Evolutionary conservation across 2,797 vertebrate species (phyloP).

Genomic region (Scyliorhinus canicula): DNA sequence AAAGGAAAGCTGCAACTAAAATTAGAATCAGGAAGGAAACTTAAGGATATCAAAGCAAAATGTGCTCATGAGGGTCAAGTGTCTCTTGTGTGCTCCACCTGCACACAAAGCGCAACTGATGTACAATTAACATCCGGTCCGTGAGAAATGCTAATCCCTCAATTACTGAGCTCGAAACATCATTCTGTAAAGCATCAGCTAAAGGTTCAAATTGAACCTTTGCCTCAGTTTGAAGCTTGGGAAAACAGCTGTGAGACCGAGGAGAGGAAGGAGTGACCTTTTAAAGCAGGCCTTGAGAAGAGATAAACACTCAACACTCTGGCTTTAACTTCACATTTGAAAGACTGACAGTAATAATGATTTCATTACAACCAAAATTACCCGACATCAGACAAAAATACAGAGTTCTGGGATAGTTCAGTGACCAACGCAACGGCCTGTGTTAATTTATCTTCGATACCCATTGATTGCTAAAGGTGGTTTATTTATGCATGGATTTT

Average conservation of each 20-base stretch:
- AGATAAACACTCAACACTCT: background rate
- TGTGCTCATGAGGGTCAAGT: no score
- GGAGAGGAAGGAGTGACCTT: background rate
- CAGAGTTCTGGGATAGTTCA: background rate
- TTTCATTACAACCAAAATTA: background rate
- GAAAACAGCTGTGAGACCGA: background rate
- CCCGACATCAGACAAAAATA: background rate
- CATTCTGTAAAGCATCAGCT: background rate
- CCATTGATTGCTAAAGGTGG: background rate
- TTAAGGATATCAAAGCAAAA: no score
- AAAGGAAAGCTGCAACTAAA: no score
- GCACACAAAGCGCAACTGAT: no score
- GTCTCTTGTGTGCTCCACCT: no score
- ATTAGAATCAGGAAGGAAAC: no score
- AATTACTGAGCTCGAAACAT: background rate
- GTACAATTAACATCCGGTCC: no score
- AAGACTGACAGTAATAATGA: background rate
- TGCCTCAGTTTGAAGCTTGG: background rate
- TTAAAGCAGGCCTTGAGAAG: background rate
- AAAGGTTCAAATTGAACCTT: background rate
- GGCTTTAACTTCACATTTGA: background rate
- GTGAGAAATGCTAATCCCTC: background rate
- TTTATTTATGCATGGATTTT: background rate
- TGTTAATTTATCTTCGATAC: background rate
- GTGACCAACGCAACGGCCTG: background rate